These are phyloP conservation scores for Leptocoma aspasia DNA, from an alignment of 2,113 vertebrate genomes.

Conservation along the genomic window DNA sequence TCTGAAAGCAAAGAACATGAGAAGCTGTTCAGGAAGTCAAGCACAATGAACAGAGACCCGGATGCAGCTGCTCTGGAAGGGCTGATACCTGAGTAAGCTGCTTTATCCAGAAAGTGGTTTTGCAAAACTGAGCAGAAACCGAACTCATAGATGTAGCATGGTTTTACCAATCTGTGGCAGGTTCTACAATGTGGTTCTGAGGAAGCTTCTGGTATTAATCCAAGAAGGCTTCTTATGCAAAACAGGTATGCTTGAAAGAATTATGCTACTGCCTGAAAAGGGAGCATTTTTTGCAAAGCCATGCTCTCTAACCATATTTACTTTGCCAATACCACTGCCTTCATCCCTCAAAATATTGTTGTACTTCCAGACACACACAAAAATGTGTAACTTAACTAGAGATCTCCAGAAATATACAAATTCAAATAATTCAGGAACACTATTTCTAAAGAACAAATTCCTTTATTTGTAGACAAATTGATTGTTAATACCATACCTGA, in stretches of 20 bases:
- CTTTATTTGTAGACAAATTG: neutral
- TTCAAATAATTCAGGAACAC: neutral
- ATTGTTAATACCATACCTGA: constrained; percentile 79
- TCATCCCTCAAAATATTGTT: neutral
- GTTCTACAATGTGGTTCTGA: neutral
- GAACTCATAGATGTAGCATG: neutral
- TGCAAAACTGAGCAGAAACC: neutral
- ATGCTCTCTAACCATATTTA: neutral
- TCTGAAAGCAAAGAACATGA: neutral
- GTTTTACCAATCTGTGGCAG: neutral
- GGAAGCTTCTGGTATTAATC: neutral
- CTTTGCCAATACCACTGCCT: neutral
- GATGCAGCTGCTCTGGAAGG: neutral
- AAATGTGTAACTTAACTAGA: neutral
- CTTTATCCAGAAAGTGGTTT: neutral
- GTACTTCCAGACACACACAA: neutral
- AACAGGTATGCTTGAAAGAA: neutral
- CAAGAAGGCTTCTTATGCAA: neutral
- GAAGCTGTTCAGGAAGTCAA: neutral
- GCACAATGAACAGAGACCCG: fast-evolving
- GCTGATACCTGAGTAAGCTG: neutral
- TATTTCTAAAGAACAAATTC: neutral
- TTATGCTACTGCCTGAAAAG: neutral
- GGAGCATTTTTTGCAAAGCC: neutral
- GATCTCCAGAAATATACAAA: neutral